Conservation (phyloP, 2,113 vertebrate species). For the Panurus biarmicus region DNA sequence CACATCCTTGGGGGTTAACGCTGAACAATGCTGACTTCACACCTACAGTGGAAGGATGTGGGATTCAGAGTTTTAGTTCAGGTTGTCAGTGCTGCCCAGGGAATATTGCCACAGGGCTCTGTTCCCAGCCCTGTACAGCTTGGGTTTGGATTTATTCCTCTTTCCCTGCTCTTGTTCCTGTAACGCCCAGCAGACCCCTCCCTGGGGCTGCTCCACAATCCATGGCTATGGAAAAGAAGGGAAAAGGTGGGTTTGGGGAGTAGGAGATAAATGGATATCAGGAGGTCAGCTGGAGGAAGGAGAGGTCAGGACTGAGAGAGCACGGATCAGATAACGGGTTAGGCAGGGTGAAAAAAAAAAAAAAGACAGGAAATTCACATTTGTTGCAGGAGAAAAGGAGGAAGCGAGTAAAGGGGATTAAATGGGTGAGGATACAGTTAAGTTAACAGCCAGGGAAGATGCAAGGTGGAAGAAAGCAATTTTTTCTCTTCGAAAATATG, state of each 20-base stretch:
- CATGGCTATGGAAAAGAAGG: background rate
- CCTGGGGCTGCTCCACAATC: rapidly evolving
- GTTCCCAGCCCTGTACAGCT: background rate
- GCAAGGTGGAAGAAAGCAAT: background rate
- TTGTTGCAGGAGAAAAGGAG: slow-evolving; percentile 41
- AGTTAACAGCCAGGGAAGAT: slow-evolving; percentile 7
- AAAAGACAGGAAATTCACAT: slow-evolving; percentile 35
- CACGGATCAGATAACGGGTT: background rate
- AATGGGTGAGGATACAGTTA: slow-evolving; percentile 14
- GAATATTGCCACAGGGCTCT: background rate
- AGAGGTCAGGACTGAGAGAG: background rate
- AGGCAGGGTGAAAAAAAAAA: background rate
- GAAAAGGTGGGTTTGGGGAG: background rate
- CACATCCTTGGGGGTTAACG: rapidly evolving
- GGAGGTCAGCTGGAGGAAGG: slow-evolving; percentile 38
- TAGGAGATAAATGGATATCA: background rate
- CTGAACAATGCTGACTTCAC: background rate
- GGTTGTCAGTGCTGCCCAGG: background rate
- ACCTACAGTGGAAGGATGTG: background rate
- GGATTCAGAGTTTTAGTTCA: background rate
- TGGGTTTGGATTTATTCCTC: background rate
- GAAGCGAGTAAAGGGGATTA: background rate
- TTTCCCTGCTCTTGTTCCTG: background rate
- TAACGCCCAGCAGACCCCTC: background rate
- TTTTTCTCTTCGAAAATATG: slow-evolving; percentile 10